These are phyloP conservation scores for Pinna nobilis DNA, from an alignment of 1,140 invertebrate species.

Conservation along the genomic window DNA sequence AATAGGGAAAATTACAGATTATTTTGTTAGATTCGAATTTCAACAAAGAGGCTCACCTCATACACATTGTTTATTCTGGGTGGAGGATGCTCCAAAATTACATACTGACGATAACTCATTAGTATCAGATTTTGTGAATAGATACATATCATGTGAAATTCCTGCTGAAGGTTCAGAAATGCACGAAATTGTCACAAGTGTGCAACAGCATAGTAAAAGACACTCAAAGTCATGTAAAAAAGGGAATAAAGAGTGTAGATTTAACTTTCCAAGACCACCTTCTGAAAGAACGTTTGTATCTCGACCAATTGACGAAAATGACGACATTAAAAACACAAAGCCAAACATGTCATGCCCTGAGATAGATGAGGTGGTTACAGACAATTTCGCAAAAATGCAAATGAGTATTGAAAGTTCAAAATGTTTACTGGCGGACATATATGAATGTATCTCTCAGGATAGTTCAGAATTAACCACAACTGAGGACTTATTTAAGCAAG, in stretches of 20 bases:
- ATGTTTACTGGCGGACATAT: too few relatives aligned
- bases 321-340: too few relatives aligned
- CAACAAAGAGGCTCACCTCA: constrained; percentile 75
- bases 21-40: constrained; percentile 71
- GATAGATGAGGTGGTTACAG: too few relatives aligned
- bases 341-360: too few relatives aligned
- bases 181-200: constrained; percentile 6
- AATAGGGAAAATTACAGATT: constrained; percentile 49
- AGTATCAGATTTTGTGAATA: constrained; percentile 37
- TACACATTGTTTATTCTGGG: constrained; percentile 71
- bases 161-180: background rate
- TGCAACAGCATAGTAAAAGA: constrained; percentile 26
- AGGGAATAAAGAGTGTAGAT: constrained; percentile 38
- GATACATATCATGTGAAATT: constrained; percentile 25
- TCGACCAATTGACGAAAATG: background rate
- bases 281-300: background rate
- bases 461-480: background rate
- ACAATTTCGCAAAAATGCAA: too few relatives aligned
- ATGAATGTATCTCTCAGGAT: too few relatives aligned
- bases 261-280: constrained; percentile 33
- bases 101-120: too few relatives aligned
- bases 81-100: constrained; percentile 65
- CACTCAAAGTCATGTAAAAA: constrained; percentile 37
- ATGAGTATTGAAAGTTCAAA: too few relatives aligned
- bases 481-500: background rate